These are phyloP conservation scores for Leptinotarsa peninsularis DNA, from an alignment of 2,888 invertebrate species.

Conservation along the genomic window DNA sequence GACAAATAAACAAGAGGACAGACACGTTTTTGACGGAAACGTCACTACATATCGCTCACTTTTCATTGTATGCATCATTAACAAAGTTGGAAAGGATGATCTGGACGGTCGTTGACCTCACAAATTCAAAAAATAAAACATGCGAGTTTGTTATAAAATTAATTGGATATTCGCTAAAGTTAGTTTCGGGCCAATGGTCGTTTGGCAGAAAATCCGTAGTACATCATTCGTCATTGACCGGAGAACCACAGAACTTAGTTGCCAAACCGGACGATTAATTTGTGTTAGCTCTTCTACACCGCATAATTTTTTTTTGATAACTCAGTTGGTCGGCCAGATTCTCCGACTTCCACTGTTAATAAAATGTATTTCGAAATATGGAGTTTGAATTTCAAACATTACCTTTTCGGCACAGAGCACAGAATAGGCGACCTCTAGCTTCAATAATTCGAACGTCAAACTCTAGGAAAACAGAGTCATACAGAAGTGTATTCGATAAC, in stretches of 20 bases:
- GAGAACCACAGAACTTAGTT: too few species aligned
- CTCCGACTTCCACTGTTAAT: neutral
- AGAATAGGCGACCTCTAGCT: too few species aligned
- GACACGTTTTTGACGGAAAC: neutral
- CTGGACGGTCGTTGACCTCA: neutral
- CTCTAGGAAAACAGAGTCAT: too few species aligned
- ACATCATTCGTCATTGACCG: neutral
- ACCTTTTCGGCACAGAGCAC: too few species aligned
- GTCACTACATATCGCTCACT: neutral
- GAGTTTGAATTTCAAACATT: too few species aligned
- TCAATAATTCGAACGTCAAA: too few species aligned
- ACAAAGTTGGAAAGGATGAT: neutral
- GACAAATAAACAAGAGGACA: conserved; percentile 4
- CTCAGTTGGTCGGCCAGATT: neutral
- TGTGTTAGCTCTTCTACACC: too few species aligned
- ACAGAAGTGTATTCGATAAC: too few species aligned
- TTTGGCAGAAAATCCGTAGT: neutral
- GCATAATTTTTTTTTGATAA: neutral
- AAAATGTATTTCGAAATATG: too few species aligned
- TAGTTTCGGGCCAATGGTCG: neutral
- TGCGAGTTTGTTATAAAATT: neutral
- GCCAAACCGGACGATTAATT: too few species aligned
- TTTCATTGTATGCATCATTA: neutral
- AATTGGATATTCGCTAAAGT: neutral
- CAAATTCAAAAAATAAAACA: conserved; percentile 4